Base-by-base conservation (phyloP, 2,888 invertebrate species). In the Pediacus dermestoides region DNA sequence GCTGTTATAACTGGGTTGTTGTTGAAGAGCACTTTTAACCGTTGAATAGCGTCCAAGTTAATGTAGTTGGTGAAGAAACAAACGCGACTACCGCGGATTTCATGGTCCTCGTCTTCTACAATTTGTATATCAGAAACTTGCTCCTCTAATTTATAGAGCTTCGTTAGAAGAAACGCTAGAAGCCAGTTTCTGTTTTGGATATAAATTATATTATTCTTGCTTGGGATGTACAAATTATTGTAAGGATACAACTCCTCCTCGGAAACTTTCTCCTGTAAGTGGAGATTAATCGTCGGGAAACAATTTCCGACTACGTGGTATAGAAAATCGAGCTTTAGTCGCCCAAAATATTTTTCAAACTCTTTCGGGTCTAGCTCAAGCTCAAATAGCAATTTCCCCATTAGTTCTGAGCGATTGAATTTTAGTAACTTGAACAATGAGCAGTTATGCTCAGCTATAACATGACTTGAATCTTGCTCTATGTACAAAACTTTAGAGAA, bases 281-380 rank as follows among this genome's bases (percentile, higher is more conserved):
- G 70, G 37, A 77, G 63, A 13, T 74, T 70, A 13, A 82, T 74
- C 4, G 76, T 78, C 0, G 86, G 85, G 49, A 85, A 85, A 56
- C 82, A 82, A 63, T 82, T 85, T 2, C 81, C 67, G 2, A 84
- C 77, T 7, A 87, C 76, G 50, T 83, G 82, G 52, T 86, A 83
- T 31, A 84, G 77, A 34, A 86, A 72, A 71, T 87, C 85, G 1
- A 87, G 74, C 60, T 84, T 82, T 10, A 87, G 64, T 50, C 80
- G 80, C 16, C 75, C 74, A 42, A 85, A 84, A 53, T 82, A 75
- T 1, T 74, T 69, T 58, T 87, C 87, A 38, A 88, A 76, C 55
- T 79, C 76, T 2, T 78, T 70, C 0, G 85, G 81, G 2, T 82
- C 78, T 35, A 82, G 68, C 39, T 81, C 74, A 52, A 79, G 74